Base-by-base conservation (phyloP, 2,797 vertebrate genomes). In the Australoheros facetus region DNA sequence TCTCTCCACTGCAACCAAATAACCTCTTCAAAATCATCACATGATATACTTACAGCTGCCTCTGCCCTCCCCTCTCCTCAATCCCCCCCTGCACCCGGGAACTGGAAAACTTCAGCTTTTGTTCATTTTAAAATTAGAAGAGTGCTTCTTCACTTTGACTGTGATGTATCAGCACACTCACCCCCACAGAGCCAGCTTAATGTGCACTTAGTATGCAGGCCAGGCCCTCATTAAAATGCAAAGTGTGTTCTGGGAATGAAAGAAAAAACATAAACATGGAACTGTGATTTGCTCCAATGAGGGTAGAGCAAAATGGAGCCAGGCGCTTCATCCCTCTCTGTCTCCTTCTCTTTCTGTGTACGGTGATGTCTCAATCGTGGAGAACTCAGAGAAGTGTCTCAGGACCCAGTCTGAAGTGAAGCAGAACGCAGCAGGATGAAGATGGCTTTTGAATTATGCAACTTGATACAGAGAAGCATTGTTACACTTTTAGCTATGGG, bases 181-280 rank as follows among this genome's bases (percentile, higher is more conserved):
- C 73, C 86, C 90, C 89, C 87, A 82, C 89, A 91, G 91, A 86
- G 83, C 53, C 17, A 19, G 84, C 89, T 87, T 89, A 93, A 94
- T 91, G 88, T 91, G 94, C 92, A 91, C 92, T 93, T 92, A 93
- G 92, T 90, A 93, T 94, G 90, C 92, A 89, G 90, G 85, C 84
- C 77, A 70, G 90, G 83, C 82, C 82, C 77, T 92, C 87, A 91
- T 95, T 94, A 93, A 94, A 93, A 95, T 94, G 91, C 92, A 92
- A 87, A 89, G 91, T 87, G 92, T 88, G 88, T 88, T 91, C 79
- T 88, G 91, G 91, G 87, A 87, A 74, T 84, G 71, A 78, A 71
- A 69, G 32, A 59, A 72, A 62, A 75, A 79, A 73, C 58, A 64
- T 92, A 92, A 94, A 95, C 93, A 91, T 69, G 87, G 82, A 90